Base-by-base conservation (phyloP, 2,888 invertebrate genomes). In the Petrophora chlorosata region DNA sequence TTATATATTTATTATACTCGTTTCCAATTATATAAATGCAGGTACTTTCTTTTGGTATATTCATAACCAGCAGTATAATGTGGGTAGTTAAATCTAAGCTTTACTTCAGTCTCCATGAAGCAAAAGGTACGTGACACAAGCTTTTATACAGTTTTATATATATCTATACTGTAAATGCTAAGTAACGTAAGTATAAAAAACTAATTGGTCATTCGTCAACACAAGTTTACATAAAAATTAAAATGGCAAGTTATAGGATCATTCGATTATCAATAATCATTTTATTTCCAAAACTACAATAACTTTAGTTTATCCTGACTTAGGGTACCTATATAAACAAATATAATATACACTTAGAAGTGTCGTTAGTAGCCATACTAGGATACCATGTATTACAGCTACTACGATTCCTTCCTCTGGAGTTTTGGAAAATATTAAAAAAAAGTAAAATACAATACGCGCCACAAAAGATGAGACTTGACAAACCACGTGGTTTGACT, bases 21-120 rank as follows among this genome's bases (percentile, higher is more conserved):
- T n/a, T 23, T 23, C 14, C 22, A 23, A 25, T 10, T 9, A 23
- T 14, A 12, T 22, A 34, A 13, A 23, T 9, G 22, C 29, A 45
- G 39, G 36, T 51, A 35, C 23, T 25, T 29, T 41, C n/a, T 26
- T 32, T 52, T 42, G 45, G 45, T 49, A 57, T 54, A 39, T 49
- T 55, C 42, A 48, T 45, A 47, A 39, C 28, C 45, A 36, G 54
- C 52, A 30, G 15, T 34, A 26, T 22, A 35, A 32, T 36, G 30
- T 34, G 30, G 39, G 39, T 33, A 43, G 36, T 43, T 39, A 28
- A 30, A 35, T 28, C 26, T 40, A 50, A 40, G 50, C 47, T 34
- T 47, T 50, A 68, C 65, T 63, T 78, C 75, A 79, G 78, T 79
- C 77, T 75, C 72, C 58, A 72, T 61, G 62, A 73, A 77, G 76